Evolutionary conservation across 2,888 invertebrate genomes (phyloP).

Genomic region (Phalera bucephala): DNA sequence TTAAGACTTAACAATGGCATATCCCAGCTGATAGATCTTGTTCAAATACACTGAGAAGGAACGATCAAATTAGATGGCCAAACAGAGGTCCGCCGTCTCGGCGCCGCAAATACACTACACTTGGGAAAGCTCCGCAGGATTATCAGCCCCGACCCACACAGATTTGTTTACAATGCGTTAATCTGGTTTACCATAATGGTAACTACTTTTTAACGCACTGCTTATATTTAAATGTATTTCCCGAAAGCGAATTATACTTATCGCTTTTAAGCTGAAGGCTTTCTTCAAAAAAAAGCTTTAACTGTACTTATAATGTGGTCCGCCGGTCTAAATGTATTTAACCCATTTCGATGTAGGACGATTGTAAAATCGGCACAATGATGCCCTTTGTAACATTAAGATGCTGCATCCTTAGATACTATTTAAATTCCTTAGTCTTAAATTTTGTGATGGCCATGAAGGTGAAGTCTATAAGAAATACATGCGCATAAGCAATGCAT

Average conservation of each 20-base stretch:
- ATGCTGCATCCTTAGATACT: too few relatives aligned
- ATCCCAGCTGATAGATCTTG: conserved; percentile 36
- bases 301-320: too few relatives aligned
- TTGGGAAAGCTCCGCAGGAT: neutral
- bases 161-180: neutral
- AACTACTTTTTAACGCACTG: neutral
- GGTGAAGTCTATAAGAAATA: too few relatives aligned
- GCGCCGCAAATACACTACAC: conserved; percentile 32
- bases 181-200: neutral
- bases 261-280: too few relatives aligned
- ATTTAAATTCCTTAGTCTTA: too few relatives aligned
- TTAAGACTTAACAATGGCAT: conserved; percentile 16
- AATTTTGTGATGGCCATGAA: too few relatives aligned
- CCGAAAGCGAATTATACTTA: neutral
- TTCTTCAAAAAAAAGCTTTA: too few relatives aligned
- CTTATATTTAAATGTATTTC: neutral
- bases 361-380: too few relatives aligned
- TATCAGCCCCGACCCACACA: neutral
- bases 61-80: conserved; percentile 50
- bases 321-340: too few relatives aligned
- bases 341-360: too few relatives aligned
- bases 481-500: too few relatives aligned
- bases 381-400: too few relatives aligned
- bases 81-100: conserved; percentile 47
- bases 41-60: conserved; percentile 40